A percentile compares a stretch with the other conserved stretches of the same genome.
These are phyloP conservation scores for Enhydra lutris DNA, from an alignment of 2,113 vertebrate species.

Conservation along the genomic window DNA sequence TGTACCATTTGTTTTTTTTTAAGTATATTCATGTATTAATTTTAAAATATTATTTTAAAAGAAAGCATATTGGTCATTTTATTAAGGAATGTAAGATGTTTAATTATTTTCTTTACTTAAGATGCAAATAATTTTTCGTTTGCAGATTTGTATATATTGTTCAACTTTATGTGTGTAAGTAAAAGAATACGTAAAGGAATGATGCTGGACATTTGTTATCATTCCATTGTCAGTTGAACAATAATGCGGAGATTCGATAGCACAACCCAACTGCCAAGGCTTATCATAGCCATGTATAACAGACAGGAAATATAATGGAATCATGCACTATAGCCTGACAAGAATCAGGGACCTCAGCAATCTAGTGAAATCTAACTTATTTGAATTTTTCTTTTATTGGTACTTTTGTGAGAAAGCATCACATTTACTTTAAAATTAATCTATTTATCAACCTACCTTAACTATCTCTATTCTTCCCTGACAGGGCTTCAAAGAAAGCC, in stretches of 20 bases:
- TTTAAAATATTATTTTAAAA: not conserved
- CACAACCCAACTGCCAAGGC: not conserved
- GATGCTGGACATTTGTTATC: not conserved
- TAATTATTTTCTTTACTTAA: not conserved
- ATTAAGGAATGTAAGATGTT: not conserved
- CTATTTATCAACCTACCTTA: not conserved
- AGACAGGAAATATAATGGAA: not conserved
- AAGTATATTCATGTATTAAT: not conserved
- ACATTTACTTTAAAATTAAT: conserved; percentile 20
- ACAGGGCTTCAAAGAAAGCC: not conserved
- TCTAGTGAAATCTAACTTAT: not conserved
- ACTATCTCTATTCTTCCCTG: not conserved
- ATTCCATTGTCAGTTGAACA: not conserved
- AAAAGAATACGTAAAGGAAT: not conserved
- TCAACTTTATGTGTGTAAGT: not conserved
- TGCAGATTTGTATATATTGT: not conserved
- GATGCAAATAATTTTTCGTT: not conserved
- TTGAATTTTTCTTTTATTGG: conserved; percentile 2
- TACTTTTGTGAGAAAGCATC: not conserved
- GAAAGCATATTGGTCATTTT: not conserved
- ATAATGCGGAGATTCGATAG: not conserved
- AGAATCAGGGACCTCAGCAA: not conserved
- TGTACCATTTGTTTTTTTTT: not conserved
- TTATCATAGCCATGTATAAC: not conserved
- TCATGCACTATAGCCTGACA: not conserved